A percentile compares a stretch with the other conserved stretches of the same genome.
Conservation (phyloP, 2,113 vertebrate species). For the Sardina pilchardus region DNA sequence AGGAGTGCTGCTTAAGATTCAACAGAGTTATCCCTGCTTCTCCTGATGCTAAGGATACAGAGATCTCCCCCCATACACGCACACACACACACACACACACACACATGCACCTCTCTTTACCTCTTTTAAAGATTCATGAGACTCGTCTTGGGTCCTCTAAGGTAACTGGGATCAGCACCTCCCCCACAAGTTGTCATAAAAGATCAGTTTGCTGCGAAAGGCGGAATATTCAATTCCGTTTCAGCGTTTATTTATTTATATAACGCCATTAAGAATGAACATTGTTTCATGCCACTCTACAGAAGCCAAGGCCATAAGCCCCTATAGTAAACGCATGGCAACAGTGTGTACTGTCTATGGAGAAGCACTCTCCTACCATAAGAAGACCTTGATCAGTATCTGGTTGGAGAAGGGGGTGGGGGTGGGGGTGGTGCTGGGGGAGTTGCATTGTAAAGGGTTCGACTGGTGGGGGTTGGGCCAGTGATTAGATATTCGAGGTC, state of each 20-base stretch:
- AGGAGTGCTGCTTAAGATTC: not conserved
- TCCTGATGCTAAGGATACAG: not conserved
- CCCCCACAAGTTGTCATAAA: not conserved
- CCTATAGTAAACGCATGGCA: not conserved
- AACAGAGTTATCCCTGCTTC: not conserved
- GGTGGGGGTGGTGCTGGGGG: no score
- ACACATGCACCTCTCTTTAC: not conserved
- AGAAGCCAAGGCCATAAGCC: not conserved
- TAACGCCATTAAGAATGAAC: not conserved
- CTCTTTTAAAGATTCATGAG: slow-evolving; percentile 4
- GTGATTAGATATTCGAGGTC: not conserved
- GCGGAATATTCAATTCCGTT: not conserved
- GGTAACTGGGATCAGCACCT: not conserved
- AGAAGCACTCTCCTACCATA: not conserved
- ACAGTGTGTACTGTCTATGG: not conserved
- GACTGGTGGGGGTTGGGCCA: not conserved
- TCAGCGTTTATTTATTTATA: not conserved
- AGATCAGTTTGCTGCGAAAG: not conserved
- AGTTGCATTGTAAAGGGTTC: not conserved
- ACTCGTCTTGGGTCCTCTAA: not conserved
- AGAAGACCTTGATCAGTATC: not conserved
- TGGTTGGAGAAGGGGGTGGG: not conserved
- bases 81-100: not conserved
- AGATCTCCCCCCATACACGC: not conserved
- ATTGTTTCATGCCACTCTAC: not conserved